Conservation (phyloP, 2,888 invertebrate species). For the Galerucella nymphaeae region DNA sequence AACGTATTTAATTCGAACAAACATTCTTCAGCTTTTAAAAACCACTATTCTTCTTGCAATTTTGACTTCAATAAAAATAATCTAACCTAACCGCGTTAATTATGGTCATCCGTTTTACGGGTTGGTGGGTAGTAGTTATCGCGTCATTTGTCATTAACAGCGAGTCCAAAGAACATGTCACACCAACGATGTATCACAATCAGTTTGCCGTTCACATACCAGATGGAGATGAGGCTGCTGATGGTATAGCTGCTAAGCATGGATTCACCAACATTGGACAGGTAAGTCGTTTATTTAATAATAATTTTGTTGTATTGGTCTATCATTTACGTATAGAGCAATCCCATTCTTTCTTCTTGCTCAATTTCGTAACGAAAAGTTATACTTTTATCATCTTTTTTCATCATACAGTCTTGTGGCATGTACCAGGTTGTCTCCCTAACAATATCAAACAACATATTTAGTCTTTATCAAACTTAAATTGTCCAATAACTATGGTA, state of each 20-base stretch:
- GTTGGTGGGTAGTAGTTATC: slow-evolving; percentile 41
- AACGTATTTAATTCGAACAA: background rate
- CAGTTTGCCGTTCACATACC: slow-evolving; percentile 90
- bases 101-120: background rate
- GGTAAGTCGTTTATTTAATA: slow-evolving; percentile 68
- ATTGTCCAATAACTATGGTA: background rate
- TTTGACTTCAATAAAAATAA: background rate
- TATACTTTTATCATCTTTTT: too few relatives aligned
- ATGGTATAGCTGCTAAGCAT: slow-evolving; percentile 82
- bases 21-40: background rate
- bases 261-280: slow-evolving; percentile 89
- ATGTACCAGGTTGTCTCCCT: too few relatives aligned
- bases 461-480: background rate
- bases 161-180: slow-evolving; percentile 35
- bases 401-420: too few relatives aligned
- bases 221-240: slow-evolving; percentile 76
- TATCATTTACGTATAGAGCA: too few relatives aligned
- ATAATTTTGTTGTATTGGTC: too few relatives aligned
- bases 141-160: slow-evolving; percentile 41
- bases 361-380: too few relatives aligned
- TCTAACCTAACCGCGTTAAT: background rate
- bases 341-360: too few relatives aligned
- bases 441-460: too few relatives aligned
- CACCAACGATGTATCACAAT: slow-evolving; percentile 75
- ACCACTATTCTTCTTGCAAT: background rate